A percentile compares a stretch with the other conserved stretches of the same genome.
Evolutionary conservation across 2,113 vertebrate species (phyloP).

Genomic region (Xenus cinereus): DNA sequence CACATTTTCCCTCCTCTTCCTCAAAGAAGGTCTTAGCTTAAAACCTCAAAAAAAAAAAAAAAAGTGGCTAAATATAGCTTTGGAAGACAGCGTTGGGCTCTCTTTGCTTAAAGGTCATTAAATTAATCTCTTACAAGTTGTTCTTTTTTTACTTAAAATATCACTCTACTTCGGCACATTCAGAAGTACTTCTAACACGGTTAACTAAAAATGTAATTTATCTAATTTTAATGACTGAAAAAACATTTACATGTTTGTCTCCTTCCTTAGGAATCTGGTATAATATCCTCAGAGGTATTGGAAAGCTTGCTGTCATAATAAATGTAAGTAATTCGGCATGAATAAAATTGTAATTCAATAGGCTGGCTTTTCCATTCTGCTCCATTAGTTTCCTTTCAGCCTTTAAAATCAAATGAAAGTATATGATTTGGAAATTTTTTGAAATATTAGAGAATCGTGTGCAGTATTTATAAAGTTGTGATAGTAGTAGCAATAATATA

Average conservation of each 20-base stretch:
- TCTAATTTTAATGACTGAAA: neutral
- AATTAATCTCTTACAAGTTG: neutral
- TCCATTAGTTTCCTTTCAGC: slow-evolving; percentile 9
- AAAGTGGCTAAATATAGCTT: neutral
- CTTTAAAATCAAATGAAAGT: neutral
- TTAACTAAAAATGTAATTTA: neutral
- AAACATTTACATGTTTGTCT: neutral
- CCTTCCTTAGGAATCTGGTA: slow-evolving; percentile 93
- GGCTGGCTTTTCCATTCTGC: slow-evolving; percentile 15
- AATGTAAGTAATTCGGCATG: slow-evolving; percentile 84
- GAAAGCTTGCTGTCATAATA: slow-evolving; percentile 95
- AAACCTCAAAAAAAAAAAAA: neutral
- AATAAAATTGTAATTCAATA: neutral
- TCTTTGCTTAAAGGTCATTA: neutral
- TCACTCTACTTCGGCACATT: neutral
- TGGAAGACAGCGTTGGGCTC: neutral
- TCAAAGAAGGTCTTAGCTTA: neutral
- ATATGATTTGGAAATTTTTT: neutral
- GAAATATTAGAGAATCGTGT: neutral
- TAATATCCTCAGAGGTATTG: slow-evolving; percentile 92
- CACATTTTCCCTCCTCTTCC: neutral
- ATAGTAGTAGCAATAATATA: neutral
- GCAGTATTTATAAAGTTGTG: neutral
- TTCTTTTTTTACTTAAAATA: neutral
- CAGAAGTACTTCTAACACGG: neutral